Evolutionary conservation across 2,797 vertebrate species (phyloP), one percentile per base, ranked within the genome.

Genomic region (Ctenopoma multispine): DNA sequence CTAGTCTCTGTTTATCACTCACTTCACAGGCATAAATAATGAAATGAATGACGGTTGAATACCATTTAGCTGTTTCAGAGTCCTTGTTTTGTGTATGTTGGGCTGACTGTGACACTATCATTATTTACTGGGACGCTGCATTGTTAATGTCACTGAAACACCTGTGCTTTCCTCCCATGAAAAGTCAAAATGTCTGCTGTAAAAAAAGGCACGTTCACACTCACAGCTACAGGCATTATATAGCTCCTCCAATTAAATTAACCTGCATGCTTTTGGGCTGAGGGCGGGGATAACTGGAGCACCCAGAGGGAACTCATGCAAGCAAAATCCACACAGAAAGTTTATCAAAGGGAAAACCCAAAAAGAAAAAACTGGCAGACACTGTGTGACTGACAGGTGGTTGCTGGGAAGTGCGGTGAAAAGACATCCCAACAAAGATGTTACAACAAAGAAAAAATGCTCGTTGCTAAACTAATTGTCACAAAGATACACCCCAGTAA

Each of bases 321-420:
- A 72, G 55, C 24, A 63, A 65, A 75, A 67, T 73, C 58, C 69
- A 55, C 72, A 75, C 23, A 29, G 31, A 78, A 77, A 81, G 53
- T 82, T 76, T 63, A 67, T 82, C 68, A 81, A 81, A 77, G 53
- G 53, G 34, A 38, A 61, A 77, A 79, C 69, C 9, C 38, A 41
- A 34, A 56, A 8, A 23, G 54, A 43, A 41, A 55, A 65, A 31
- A 5, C 51, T 58, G 48, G 47, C n/a, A 77, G 76, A 60, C 20
- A 49, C 34, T 3, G 23, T 65, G 48, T 82, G 82, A 84, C 56
- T 80, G 79, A 76, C 60, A 74, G 76, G 69, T 77, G 62, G 70
- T 79, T 56, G 55, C 41, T 69, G 49, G 49, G 65, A 80, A 72
- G 58, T 49, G 59, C 34, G n/a, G 12, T 29, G 36, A 63, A 76